Conservation (phyloP, 2,113 vertebrate genomes). For the Myotis davidii region DNA sequence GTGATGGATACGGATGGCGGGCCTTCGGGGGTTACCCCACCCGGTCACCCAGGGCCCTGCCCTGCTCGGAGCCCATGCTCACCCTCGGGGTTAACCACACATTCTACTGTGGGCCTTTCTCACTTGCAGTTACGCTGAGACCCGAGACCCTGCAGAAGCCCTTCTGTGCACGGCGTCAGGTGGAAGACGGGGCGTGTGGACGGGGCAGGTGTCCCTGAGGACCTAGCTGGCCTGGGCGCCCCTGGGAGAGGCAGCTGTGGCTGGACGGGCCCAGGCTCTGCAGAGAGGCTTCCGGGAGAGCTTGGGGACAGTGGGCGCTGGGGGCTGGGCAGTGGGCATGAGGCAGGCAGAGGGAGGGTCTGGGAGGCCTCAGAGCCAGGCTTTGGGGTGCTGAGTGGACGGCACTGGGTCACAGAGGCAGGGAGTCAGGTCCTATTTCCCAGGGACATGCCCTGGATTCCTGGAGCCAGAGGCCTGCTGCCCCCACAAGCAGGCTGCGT, state of each 20-base stretch:
- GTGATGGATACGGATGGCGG: neutral
- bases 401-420: neutral
- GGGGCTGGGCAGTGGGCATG: neutral
- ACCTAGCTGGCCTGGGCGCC: neutral
- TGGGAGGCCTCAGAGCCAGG: neutral
- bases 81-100: neutral
- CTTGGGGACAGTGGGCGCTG: no score
- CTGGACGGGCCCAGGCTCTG: neutral
- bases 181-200: neutral
- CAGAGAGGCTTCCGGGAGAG: neutral
- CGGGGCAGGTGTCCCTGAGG: fast-evolving
- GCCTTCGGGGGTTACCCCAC: neutral
- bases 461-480: neutral
- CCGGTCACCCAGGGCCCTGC: neutral
- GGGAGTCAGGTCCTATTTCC: neutral
- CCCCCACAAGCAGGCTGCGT: neutral
- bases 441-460: neutral
- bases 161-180: neutral
- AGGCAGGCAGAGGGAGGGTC: neutral
- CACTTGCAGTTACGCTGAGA: fast-evolving
- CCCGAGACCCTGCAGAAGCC: neutral
- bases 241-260: neutral
- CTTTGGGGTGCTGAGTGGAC: neutral
- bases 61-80: neutral
- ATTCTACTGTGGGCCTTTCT: fast-evolving